Base-by-base conservation (phyloP, 1,140 invertebrate genomes). In the Monomorium pharaonis region DNA sequence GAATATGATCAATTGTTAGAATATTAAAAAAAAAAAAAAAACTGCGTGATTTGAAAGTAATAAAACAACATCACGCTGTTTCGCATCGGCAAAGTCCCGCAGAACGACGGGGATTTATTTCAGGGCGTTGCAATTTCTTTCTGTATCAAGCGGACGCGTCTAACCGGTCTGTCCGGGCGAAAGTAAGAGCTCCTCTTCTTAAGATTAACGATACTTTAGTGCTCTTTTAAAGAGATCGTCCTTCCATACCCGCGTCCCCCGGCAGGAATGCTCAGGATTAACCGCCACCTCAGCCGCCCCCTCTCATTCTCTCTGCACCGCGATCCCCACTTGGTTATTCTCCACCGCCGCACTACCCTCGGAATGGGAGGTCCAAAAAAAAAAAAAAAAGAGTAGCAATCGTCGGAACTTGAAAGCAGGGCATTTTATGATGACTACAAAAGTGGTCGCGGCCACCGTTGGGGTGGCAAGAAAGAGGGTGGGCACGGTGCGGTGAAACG, bases 191-290 rank as follows among this genome's bases (percentile, higher is more conserved):
- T 91, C 90, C 92, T 92, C 92, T 91, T 90, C 81, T 89, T 88
- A 94, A 95, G 94, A 95, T 95, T 94, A 95, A 95, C 93, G 94
- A 94, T 94, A 94, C 94, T 95, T 94, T 93, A 92, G 91, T 92
- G 84, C 91, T 93, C 92, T 94, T 94, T 94, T 94, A 95, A 94
- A 93, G 93, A 94, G 92, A 74, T 89, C 87, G 86, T 86, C 88
- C 89, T 67, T 56, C 85, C 85, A 84, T 72, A 77, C 72, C 88
- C 86, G 80, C 81, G 69, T 84, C 81, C 70, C 78, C 58, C 54
- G 62, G 14, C 83, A 78, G 81, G 75, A 90, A 87, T 78, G 65
- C 88, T 90, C 80, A 21, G 88, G 75, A 90, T 89, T 89, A 90
- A 90, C 88, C 88, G 86, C 76, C 74, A 86, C 67, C 83, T 89